A percentile compares a stretch with the other conserved stretches of the same genome.
phyloP scores from a whole-genome alignment of 2,797 vertebrate species.

The Enteromius trimaculatus region DNA sequence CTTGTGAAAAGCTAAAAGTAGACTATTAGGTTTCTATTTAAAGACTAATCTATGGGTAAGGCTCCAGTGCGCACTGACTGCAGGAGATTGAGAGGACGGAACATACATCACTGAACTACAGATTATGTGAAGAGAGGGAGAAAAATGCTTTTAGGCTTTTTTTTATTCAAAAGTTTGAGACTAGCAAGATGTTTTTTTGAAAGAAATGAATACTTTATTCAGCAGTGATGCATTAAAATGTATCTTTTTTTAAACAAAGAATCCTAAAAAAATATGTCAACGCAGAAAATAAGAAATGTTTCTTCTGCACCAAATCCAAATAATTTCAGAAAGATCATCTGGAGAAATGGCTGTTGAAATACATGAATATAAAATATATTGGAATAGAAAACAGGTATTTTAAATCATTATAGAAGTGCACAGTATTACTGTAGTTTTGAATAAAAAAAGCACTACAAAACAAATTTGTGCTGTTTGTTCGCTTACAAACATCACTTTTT shows the following conservation, averaged over 20 bases:
- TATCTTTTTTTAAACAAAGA: neutral
- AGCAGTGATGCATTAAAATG: neutral
- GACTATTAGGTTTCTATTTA: conserved; percentile 67
- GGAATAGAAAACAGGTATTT: neutral
- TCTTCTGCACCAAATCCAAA: neutral
- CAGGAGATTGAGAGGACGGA: conserved; percentile 8
- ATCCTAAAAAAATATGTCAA: neutral
- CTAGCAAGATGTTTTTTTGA: neutral
- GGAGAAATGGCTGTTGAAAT: neutral
- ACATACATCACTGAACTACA: neutral
- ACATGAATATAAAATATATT: neutral
- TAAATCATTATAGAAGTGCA: neutral
- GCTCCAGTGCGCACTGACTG: conserved; percentile 63
- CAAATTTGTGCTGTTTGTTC: neutral
- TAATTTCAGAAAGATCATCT: neutral
- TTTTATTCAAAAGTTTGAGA: neutral
- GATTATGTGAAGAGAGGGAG: neutral
- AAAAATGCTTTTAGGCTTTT: no score
- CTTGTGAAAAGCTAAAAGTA: conserved; percentile 64
- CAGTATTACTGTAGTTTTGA: neutral
- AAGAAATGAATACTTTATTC: neutral
- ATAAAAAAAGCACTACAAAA: neutral
- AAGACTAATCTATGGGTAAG: conserved; percentile 70
- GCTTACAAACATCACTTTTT: neutral
- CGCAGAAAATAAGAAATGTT: neutral